Percentiles rank a stretch among this genome's conserved stretches.
These are phyloP conservation scores for Podiceps cristatus DNA, from an alignment of 2,113 vertebrate species.

Conservation along the genomic window DNA sequence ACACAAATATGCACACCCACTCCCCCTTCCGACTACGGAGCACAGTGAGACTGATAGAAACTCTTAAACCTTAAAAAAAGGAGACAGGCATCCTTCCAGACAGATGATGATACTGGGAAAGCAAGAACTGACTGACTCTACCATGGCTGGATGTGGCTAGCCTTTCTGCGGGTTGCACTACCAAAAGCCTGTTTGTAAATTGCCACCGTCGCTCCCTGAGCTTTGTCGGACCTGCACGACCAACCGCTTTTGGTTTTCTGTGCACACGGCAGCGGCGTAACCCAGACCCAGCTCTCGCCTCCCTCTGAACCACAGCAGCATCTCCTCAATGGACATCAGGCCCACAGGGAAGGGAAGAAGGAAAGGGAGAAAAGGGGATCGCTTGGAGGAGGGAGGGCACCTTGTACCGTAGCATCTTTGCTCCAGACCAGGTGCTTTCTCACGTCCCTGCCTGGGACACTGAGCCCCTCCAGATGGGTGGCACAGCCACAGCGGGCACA, in stretches of 20 bases:
- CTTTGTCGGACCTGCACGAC: not conserved
- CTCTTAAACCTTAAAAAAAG: not conserved
- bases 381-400: not conserved
- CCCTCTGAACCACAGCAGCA: not conserved
- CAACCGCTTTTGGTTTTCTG: not conserved
- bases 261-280: rapidly evolving
- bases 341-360: not conserved
- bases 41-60: not conserved
- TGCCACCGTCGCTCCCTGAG: not conserved
- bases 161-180: not conserved
- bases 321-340: not conserved
- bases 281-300: not conserved
- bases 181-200: not conserved
- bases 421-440: not conserved
- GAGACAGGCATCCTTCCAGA: not conserved
- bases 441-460: not conserved
- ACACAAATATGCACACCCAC: not conserved
- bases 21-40: not conserved
- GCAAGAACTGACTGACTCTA: not conserved
- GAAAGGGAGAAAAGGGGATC: not conserved
- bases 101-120: not conserved
- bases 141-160: not conserved
- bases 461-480: not conserved
- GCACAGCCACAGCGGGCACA: not conserved
- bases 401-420: not conserved